Conservation (phyloP, 2,888 invertebrate genomes). For the Mimas tiliae region DNA sequence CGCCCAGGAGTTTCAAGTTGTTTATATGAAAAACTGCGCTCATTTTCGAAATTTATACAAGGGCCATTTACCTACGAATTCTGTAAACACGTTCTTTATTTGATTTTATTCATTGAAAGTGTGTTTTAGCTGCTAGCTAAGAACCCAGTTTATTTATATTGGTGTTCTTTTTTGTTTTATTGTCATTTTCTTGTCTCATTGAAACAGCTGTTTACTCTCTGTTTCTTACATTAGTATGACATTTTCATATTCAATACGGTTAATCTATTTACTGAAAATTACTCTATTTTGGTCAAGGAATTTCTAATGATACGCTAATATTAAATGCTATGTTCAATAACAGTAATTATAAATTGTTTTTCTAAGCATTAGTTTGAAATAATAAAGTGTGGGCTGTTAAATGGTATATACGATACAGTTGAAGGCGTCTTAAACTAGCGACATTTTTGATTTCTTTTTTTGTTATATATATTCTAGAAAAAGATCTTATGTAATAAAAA, state of each 20-base stretch:
- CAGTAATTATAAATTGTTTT: neutral
- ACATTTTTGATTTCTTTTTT: too few relatives aligned
- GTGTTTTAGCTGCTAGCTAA: neutral
- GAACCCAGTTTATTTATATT: too few relatives aligned
- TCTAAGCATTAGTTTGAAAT: neutral
- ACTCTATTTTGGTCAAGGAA: too few relatives aligned
- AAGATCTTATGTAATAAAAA: too few relatives aligned
- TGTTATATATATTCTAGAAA: too few relatives aligned
- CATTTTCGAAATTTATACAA: slow-evolving; percentile 34
- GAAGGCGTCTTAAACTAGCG: neutral
- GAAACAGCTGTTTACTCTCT: too few relatives aligned
- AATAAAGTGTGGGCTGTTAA: neutral
- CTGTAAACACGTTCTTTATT: neutral
- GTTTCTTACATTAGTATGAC: too few relatives aligned
- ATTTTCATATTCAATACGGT: too few relatives aligned
- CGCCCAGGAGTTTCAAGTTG: slow-evolving; percentile 34
- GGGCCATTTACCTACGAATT: neutral
- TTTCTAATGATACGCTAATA: too few relatives aligned
- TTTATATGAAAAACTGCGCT: slow-evolving; percentile 52
- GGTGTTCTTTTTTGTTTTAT: too few relatives aligned
- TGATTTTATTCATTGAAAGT: neutral
- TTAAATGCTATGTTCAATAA: neutral
- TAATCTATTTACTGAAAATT: too few relatives aligned
- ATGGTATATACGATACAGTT: neutral
- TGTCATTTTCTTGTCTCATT: too few relatives aligned